Base-by-base conservation (phyloP, 64 coral and sea anemone species). In the Acropora yongei region DNA sequence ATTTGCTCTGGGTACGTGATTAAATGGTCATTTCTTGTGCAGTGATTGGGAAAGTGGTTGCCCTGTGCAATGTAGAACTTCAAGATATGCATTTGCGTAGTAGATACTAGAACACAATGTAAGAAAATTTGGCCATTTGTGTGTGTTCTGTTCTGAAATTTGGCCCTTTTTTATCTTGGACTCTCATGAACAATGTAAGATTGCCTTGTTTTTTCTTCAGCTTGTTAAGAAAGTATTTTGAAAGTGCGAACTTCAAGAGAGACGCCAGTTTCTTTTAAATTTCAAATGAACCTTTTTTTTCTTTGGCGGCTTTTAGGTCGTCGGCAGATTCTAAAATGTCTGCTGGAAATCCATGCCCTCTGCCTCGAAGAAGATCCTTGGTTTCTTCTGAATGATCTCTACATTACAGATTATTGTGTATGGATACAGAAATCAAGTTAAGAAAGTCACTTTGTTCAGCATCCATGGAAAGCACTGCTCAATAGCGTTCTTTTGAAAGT, bases 341-440 rank as follows among this genome's bases (percentile, higher is more conserved):
- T 98, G 13, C 83, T 98, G 47, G 97, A 98, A 90, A 86, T 98
- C 73, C 94, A 93, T 39, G 75, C 57, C 13, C 47, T 98, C 8
- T 98, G 95, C 63, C 93, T 49, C 16, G 91, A 96, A 51, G 94
- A 95, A 41, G 97, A 98, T 4, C 97, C 97, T 7, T 84, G 97
- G 44, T 98, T 91, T 81, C 75, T 98, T 39, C 68, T 98, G 39
- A 98, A 98, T 77, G 97, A 98, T 40, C 86, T 98, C 11, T 98
- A 96, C 66, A 76, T 98, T 18, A 98, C 97, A 2, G 97, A 98
- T 45, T 98, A 98, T 77, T 96, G 97, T 67, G 72, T 98, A 6
- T 98, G 94, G 97, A 77, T 98, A 69, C 97, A 98, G 73, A 98
- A 93, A 88, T n/a, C 81, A 46, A 96, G 94, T 93, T 98, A 91